Percentiles rank a stretch among this genome's conserved stretches.
Conservation (phyloP, 2,888 invertebrate species). For the Eristalis tenax region DNA sequence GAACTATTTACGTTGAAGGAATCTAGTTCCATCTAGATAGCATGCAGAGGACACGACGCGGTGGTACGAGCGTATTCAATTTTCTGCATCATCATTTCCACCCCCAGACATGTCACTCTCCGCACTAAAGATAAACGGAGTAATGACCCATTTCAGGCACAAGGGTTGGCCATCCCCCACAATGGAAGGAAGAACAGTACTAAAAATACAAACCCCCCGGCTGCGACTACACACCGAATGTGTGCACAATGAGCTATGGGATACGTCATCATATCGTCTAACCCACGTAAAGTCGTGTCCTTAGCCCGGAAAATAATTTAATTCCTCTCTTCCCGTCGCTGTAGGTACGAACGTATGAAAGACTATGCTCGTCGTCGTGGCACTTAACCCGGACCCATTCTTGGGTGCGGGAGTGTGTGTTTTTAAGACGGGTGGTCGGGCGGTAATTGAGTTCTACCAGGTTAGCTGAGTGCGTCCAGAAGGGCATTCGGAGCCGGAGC, state of each 20-base stretch:
- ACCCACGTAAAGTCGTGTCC: background rate
- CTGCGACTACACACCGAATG: background rate
- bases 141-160: slow-evolving; percentile 54
- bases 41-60: background rate
- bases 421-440: slow-evolving; percentile 11
- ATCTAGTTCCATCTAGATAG: slow-evolving; percentile 5
- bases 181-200: background rate
- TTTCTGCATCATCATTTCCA: slow-evolving; percentile 59
- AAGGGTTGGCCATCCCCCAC: background rate
- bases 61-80: slow-evolving; percentile 20
- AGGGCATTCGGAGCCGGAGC: slow-evolving; percentile 32
- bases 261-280: slow-evolving; percentile 6
- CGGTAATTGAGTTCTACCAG: slow-evolving; percentile 67
- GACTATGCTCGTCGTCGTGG: background rate
- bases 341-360: background rate
- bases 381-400: background rate
- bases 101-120: background rate
- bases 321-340: background rate
- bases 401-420: background rate
- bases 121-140: slow-evolving; percentile 25
- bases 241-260: background rate
- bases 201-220: background rate
- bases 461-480: slow-evolving; percentile 43
- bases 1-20: background rate
- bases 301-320: background rate